Evolutionary conservation across 2,888 invertebrate species (phyloP).

Genomic region (Lasioglossum pauxillum): DNA sequence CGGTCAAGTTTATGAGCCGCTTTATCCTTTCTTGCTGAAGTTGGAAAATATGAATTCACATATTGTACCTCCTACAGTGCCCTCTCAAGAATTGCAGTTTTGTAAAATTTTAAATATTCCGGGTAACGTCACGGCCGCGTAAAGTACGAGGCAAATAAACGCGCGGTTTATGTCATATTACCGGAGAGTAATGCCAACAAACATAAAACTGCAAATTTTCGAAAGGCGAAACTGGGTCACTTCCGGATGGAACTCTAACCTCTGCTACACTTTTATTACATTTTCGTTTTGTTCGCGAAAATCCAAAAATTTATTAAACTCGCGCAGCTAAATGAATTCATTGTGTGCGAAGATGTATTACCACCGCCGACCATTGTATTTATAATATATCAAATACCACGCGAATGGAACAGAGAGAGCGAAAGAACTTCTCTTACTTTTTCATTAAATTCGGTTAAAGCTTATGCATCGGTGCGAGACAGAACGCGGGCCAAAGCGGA

Average conservation of each 20-base stretch:
- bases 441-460: neutral
- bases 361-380: neutral
- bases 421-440: neutral
- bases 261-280: neutral
- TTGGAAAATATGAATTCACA: constrained; percentile 35
- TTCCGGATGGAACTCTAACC: neutral
- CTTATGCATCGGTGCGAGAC: neutral
- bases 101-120: constrained; percentile 39
- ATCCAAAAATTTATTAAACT: neutral
- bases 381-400: neutral
- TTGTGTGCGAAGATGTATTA: neutral
- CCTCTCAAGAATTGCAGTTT: constrained; percentile 8
- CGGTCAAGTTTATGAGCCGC: neutral
- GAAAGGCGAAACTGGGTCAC: neutral
- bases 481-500: neutral
- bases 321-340: neutral
- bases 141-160: constrained; percentile 42
- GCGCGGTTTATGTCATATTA: constrained; percentile 17
- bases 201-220: constrained; percentile 27
- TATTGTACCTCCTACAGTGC: neutral
- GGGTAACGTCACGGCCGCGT: constrained; percentile 6
- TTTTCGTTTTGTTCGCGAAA: neutral
- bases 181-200: constrained; percentile 5
- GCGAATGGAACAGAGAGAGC: neutral
- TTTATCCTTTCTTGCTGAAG: constrained; percentile 10